Percentiles rank a stretch among this genome's conserved stretches.
These are phyloP conservation scores for Junonia oenone DNA, from an alignment of 2,888 invertebrate genomes.

Conservation along the genomic window DNA sequence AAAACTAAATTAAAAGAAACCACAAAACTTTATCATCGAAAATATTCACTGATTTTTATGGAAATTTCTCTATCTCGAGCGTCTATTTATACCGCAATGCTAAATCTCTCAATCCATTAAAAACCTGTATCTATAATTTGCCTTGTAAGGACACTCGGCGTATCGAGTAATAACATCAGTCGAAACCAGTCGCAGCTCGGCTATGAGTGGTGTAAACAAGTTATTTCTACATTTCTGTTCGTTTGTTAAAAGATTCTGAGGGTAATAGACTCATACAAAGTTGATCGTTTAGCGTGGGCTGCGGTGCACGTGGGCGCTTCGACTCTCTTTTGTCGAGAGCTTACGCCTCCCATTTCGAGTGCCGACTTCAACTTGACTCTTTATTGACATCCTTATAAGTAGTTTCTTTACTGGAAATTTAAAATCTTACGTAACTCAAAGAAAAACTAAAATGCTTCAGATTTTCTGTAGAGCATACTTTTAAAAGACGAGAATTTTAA, in stretches of 20 bases:
- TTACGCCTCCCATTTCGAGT: neutral
- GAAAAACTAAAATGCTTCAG: neutral
- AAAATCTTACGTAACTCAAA: neutral
- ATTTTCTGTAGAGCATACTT: neutral
- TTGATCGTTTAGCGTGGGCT: slow-evolving; percentile 4
- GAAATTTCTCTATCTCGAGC: slow-evolving; percentile 1
- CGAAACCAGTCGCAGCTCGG: neutral
- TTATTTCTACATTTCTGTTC: slow-evolving; percentile 5
- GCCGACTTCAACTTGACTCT: neutral
- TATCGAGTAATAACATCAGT: slow-evolving; percentile 1
- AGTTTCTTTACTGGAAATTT: neutral
- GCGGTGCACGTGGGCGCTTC: slow-evolving; percentile 10
- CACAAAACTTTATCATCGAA: neutral
- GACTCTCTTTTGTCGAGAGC: neutral
- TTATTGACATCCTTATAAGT: neutral
- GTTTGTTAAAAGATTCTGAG: neutral
- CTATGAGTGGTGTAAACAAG: slow-evolving; percentile 1
- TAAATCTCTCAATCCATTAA: slow-evolving; percentile 17
- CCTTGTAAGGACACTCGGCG: slow-evolving; percentile 5
- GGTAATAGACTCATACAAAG: slow-evolving; percentile 5
- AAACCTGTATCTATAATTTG: slow-evolving; percentile 11
- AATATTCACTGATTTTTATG: neutral
- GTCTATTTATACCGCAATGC: neutral
- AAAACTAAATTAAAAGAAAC: neutral
- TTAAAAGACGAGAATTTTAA: neutral